Percentiles rank a stretch among this genome's conserved stretches.
These are phyloP conservation scores for Bryconaethiops microstoma DNA, from an alignment of 2,797 vertebrate genomes.

Conservation along the genomic window DNA sequence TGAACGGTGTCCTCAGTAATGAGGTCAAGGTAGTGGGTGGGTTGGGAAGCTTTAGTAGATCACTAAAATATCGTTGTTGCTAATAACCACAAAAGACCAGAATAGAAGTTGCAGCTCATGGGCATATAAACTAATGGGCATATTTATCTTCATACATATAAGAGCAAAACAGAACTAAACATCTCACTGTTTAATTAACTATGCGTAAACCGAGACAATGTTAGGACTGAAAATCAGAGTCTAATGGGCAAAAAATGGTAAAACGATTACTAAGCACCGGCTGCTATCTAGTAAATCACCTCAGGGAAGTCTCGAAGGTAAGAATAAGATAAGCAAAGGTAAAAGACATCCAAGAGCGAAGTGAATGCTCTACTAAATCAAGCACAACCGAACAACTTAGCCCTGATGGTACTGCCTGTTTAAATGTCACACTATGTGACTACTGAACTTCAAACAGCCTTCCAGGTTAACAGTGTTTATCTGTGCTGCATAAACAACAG, in stretches of 20 bases:
- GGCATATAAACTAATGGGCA: background rate
- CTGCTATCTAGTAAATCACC: background rate
- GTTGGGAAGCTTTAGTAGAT: constrained; percentile 16
- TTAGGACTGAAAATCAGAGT: background rate
- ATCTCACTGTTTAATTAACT: background rate
- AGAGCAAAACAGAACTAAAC: background rate
- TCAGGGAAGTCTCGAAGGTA: background rate
- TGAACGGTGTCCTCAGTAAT: constrained; percentile 27
- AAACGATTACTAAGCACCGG: background rate
- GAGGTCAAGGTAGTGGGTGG: constrained; percentile 32
- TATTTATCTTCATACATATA: background rate
- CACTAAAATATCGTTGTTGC: background rate
- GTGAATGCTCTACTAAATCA: constrained; percentile 26
- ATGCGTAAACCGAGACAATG: background rate
- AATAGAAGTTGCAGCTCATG: background rate
- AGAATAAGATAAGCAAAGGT: background rate
- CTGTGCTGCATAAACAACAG: constrained; percentile 45
- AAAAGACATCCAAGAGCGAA: constrained; percentile 3
- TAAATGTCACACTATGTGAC: constrained; percentile 47
- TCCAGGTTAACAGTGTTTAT: constrained; percentile 49
- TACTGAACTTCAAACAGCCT: constrained; percentile 25
- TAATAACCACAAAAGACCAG: background rate
- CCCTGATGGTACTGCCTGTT: constrained; percentile 37
- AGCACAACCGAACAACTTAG: constrained; percentile 21
- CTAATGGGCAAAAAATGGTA: background rate